Base-by-base conservation (phyloP, 2,797 vertebrate genomes). In the Lateolabrax maculatus region DNA sequence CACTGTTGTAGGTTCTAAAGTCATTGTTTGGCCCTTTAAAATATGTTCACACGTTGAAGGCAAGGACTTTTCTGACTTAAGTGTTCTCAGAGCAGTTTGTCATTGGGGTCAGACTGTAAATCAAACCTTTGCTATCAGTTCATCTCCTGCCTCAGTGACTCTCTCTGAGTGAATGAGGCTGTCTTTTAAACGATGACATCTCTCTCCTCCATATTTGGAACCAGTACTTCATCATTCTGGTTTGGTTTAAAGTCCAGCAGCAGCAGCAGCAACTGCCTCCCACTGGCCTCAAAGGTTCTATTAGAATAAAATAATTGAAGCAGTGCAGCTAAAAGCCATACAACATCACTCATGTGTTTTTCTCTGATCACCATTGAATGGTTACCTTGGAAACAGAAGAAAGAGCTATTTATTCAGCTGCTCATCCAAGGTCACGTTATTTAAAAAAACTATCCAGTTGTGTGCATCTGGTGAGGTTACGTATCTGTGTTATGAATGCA, bases 331-430 rank as follows among this genome's bases (percentile, higher is more conserved):
- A 36, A 67, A 73, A 77, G 11, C 55, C 8, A 10, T 49, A 53
- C n/a, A 79, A 34, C 67, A 60, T 48, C 46, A 49, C 69, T 65
- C 56, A 15, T 31, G 23, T 76, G 36, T 44, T 69, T 57, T 51
- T 48, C 19, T 43, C 19, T 75, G 15, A 49, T 37, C 57, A 23
- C 12, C 27, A 53, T 19, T 61, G 48, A 70, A 37, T 21, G 55
- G 80, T 83, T 80, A 53, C 81, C 36, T 3, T 64, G 75, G 84
- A 71, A 86, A 86, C 80, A 55, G 56, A 57, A 60, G n/a, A 51
- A 73, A 18, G 31, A 68, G 49, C 60, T 64, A 19, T 78, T 77
- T 57, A 71, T 71, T 68, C 34, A 51, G 71, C 53, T 41, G 57
- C 51, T 67, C 62, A 55, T 49, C 18, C 66, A 68, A 80, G 49